Evolutionary conservation across 2,888 invertebrate genomes (phyloP).

Genomic region (Microctonus aethiopoides): DNA sequence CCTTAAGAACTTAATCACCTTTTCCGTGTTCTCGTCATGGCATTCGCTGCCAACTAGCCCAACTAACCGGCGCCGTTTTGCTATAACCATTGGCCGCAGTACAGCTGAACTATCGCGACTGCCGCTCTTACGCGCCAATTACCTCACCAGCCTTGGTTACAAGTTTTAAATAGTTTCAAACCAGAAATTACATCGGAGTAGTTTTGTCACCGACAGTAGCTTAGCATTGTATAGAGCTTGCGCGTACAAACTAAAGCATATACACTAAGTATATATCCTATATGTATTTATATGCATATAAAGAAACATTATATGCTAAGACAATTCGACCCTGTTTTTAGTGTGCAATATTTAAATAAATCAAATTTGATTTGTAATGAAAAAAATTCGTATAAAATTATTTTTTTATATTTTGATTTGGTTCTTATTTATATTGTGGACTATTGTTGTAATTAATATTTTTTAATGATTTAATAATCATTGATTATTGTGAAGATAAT

Average conservation of each 20-base stretch:
- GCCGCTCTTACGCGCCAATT: constrained; percentile 35
- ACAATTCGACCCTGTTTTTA: constrained; percentile 28
- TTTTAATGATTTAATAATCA: too few relatives aligned
- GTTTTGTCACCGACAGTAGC: constrained; percentile 34
- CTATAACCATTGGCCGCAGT: constrained; percentile 26
- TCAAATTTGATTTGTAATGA: too few relatives aligned
- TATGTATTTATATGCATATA: constrained; percentile 6
- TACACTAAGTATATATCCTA: background rate
- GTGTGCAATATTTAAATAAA: background rate
- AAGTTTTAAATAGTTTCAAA: constrained; percentile 47
- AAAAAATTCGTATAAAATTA: too few relatives aligned
- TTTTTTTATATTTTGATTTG: too few relatives aligned
- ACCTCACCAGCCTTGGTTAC: constrained; percentile 38
- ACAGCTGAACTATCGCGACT: constrained; percentile 20
- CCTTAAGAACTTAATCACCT: constrained; percentile 39
- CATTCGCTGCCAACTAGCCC: constrained; percentile 30
- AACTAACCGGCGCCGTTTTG: constrained; percentile 32
- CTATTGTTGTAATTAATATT: too few relatives aligned
- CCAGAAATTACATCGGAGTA: constrained; percentile 42
- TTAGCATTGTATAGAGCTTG: constrained; percentile 6
- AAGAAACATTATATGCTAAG: background rate
- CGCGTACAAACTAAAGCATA: background rate
- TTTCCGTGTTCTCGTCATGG: constrained; percentile 37
- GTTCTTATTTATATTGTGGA: too few relatives aligned
- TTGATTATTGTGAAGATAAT: too few relatives aligned